Conservation (phyloP, 2,888 invertebrate species). For the Sthenelais limicola region DNA sequence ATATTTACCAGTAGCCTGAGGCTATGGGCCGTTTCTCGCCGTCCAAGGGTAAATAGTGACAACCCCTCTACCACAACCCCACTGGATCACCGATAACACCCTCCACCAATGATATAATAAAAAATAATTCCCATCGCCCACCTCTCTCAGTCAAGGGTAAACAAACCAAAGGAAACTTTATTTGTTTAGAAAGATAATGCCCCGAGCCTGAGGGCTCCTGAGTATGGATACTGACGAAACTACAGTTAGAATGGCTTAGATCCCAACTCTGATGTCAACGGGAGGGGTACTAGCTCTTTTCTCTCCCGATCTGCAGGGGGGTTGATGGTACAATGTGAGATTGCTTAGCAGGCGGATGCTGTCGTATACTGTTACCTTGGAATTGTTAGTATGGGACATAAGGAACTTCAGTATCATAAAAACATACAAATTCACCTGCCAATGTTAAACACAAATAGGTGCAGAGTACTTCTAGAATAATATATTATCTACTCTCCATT, state of each 20-base stretch:
- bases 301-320: too few species aligned
- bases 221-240: not conserved
- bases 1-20: constrained; percentile 15
- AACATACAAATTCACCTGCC: too few species aligned
- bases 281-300: too few species aligned
- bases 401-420: too few species aligned
- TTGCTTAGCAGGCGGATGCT: too few species aligned
- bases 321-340: too few species aligned
- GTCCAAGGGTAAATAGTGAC: not conserved
- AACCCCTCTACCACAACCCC: not conserved
- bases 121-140: not conserved
- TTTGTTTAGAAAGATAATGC: constrained; percentile 33
- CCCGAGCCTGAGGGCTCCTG: not conserved
- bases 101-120: not conserved
- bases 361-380: too few species aligned
- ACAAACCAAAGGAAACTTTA: constrained; percentile 35
- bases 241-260: constrained; percentile 9
- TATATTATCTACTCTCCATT: too few species aligned
- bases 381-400: too few species aligned
- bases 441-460: too few species aligned
- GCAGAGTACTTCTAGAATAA: too few species aligned
- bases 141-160: constrained; percentile 8
- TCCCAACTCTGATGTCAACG: not conserved
- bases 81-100: not conserved
- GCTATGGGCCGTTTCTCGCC: constrained; percentile 7